These are phyloP conservation scores for Gymnogyps californianus DNA, from an alignment of 2,113 vertebrate genomes.

Conservation along the genomic window DNA sequence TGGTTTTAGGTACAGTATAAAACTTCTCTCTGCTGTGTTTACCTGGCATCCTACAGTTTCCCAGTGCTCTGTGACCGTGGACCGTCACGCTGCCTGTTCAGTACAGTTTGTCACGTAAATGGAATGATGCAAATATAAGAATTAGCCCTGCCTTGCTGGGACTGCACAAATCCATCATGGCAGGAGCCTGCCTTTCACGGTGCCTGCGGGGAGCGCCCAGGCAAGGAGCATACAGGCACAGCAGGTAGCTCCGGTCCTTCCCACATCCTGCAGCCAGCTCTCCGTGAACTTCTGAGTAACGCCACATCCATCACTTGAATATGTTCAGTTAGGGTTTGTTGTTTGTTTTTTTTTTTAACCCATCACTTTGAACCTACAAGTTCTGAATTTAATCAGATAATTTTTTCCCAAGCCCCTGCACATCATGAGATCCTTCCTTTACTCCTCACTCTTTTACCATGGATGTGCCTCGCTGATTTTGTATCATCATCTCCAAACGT, in stretches of 20 bases:
- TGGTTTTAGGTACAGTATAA: background rate
- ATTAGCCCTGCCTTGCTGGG: background rate
- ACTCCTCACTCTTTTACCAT: background rate
- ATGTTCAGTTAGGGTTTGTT: background rate
- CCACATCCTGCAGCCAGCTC: background rate
- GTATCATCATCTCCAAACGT: background rate
- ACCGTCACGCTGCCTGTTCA: background rate
- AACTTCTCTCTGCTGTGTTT: background rate
- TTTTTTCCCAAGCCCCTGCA: background rate
- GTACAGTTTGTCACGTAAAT: background rate
- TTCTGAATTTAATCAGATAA: background rate
- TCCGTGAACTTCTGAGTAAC: fast-evolving
- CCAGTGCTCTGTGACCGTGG: background rate
- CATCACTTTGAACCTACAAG: background rate
- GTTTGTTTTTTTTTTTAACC: background rate
- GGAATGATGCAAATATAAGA: background rate
- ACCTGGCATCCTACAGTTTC: background rate
- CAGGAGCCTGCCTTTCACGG: background rate
- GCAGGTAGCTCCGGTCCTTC: background rate
- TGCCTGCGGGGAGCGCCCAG: background rate
- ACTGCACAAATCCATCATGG: background rate
- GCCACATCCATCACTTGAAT: fast-evolving
- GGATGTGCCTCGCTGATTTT: background rate
- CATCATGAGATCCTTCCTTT: background rate
- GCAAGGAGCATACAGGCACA: fast-evolving